Conservation (phyloP, 2,888 invertebrate species). For the Ectobius pallidus region DNA sequence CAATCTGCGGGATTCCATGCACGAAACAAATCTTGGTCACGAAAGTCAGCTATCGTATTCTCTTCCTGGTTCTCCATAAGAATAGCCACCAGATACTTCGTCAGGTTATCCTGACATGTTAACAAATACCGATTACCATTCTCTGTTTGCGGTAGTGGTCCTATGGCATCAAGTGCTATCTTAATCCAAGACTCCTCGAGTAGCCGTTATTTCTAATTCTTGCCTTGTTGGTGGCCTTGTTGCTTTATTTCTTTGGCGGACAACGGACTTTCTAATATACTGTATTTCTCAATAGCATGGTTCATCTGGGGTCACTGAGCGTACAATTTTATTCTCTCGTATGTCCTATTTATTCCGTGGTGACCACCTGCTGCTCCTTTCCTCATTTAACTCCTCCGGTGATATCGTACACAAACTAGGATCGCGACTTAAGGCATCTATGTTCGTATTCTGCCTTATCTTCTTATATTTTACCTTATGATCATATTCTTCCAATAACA, state of each 20-base stretch:
- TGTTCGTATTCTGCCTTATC: conserved; percentile 4
- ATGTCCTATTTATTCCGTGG: not conserved
- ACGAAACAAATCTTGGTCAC: conserved; percentile 43
- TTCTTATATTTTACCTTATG: conserved; percentile 25
- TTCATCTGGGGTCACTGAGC: not conserved
- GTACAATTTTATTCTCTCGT: not conserved
- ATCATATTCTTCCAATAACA: conserved; percentile 30
- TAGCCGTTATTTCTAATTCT: not conserved
- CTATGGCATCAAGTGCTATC: not conserved
- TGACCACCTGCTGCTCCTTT: conserved; percentile 1
- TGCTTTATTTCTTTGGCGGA: conserved; percentile 21
- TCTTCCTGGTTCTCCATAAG: conserved; percentile 49
- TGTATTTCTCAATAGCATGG: not conserved
- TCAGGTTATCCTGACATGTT: conserved; percentile 5
- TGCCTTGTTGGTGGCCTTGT: not conserved
- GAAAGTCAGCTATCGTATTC: conserved; percentile 47
- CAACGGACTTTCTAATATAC: not conserved
- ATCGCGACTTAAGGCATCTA: conserved; percentile 30
- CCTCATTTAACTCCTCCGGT: not conserved
- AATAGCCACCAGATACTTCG: conserved; percentile 10
- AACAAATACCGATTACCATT: not conserved
- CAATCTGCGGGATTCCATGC: conserved; percentile 44
- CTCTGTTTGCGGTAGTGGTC: not conserved
- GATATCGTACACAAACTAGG: not conserved
- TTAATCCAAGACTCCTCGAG: not conserved